Base-by-base conservation (phyloP, 1,140 invertebrate species). In the Temnothorax curvispinosus region DNA sequence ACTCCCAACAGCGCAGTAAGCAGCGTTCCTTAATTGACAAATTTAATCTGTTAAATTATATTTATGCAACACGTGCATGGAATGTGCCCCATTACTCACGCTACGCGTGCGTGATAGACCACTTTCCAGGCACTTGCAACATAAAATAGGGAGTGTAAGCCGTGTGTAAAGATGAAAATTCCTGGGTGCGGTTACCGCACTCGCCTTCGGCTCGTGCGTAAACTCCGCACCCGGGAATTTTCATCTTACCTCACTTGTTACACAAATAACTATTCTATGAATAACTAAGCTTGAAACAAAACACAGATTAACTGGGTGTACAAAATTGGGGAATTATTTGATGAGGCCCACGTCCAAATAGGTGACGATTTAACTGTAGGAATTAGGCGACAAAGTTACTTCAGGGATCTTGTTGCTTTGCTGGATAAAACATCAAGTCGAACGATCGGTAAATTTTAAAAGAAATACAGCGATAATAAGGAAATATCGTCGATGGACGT, bases 301-400 rank as follows among this genome's bases (percentile, higher is more conserved):
- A 41, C 9, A 11, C 7, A 89, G 88, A 82, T 89, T 52, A 4
- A 87, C 58, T 90, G 88, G 85, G 0, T 67, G 1, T 47, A 50
- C 4, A 89, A 89, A 54, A 8, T 90, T 18, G 0, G n/a, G 35
- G 21, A 58, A 27, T 0, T 56, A 1, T 72, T 84, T 15, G 18
- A 60, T 0, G 38, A 18, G 15, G 88, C 75, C 0, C 60, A 75
- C 3, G 60, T 87, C 5, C 3, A 62, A 1, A 11, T 89, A 3
- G 21, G 56, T 67, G 4, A 7, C 2, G 3, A 74, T 21, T 3
- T 44, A 3, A 6, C 7, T 9, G 0, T 90, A 3, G 0, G 8
- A 3, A 8, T 75, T 52, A 0, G 0, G 0, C n/a, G 41, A 21
- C 1, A 27, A 18, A 4, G 2, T 44, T 90, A 82, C 18, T 69